Conservation (phyloP, 2,888 invertebrate species). For the Augiades crinisus region DNA sequence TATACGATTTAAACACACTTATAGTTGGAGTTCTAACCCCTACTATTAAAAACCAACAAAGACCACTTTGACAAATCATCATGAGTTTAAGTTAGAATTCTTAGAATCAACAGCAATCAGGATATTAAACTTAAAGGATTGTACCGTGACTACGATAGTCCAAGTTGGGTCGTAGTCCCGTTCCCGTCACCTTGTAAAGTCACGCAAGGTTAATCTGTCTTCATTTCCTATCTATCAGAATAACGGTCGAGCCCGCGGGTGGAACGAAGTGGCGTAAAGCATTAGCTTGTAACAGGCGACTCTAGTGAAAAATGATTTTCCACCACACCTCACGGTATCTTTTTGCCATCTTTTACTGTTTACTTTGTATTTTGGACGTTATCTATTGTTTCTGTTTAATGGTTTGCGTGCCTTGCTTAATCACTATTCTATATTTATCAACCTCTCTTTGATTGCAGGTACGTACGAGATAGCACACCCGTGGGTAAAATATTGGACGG, state of each 20-base stretch:
- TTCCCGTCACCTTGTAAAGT: conserved; percentile 54
- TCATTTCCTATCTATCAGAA: conserved; percentile 80
- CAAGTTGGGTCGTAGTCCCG: conserved; percentile 36
- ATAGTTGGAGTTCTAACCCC: too few relatives aligned
- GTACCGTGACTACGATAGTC: conserved; percentile 37
- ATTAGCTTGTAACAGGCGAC: conserved; percentile 73
- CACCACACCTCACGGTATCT: conserved; percentile 68
- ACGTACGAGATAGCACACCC: conserved; percentile 41
- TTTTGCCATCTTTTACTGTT: conserved; percentile 68
- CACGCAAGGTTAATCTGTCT: conserved; percentile 78
- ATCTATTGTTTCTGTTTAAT: conserved; percentile 57
- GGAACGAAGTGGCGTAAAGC: conserved; percentile 58
- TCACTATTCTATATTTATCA: conserved; percentile 56
- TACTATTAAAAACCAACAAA: too few relatives aligned
- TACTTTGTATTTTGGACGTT: conserved; percentile 61
- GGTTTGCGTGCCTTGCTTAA: conserved; percentile 61
- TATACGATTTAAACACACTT: too few relatives aligned
- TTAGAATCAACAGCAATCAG: neutral
- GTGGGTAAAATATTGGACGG: conserved; percentile 33
- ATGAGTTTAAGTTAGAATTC: too few relatives aligned
- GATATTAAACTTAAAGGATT: neutral
- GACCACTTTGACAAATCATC: neutral
- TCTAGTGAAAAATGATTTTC: conserved; percentile 76
- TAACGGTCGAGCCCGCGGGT: conserved; percentile 49
- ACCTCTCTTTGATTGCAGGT: conserved; percentile 63